phyloP scores from a whole-genome alignment of 2,113 vertebrate species.

The Rhabdomys dilectus region DNA sequence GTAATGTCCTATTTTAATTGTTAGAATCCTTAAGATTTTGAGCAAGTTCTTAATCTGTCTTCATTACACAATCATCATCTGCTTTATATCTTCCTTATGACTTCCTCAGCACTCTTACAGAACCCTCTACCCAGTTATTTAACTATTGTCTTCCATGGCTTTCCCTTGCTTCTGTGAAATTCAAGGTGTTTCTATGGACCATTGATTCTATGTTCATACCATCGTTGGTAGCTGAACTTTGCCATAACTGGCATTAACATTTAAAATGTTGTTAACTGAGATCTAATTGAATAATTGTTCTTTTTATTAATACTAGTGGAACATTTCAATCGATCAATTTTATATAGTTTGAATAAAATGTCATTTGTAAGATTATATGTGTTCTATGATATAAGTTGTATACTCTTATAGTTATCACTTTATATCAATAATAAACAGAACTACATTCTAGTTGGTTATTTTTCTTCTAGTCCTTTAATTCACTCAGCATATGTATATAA shows the following conservation, averaged over 20 bases:
- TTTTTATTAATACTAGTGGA: neutral
- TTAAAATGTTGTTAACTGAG: neutral
- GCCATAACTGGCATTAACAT: neutral
- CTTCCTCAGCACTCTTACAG: neutral
- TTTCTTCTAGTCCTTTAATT: neutral
- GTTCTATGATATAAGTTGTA: neutral
- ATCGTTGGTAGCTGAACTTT: neutral
- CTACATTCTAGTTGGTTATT: neutral
- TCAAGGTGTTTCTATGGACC: neutral
- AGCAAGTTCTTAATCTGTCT: neutral
- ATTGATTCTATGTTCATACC: neutral
- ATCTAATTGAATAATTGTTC: neutral
- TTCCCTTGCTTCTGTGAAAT: neutral
- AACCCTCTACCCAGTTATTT: neutral
- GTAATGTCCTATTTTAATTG: neutral
- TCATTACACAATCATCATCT: neutral
- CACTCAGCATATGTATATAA: neutral
- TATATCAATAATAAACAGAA: neutral
- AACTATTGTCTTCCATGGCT: neutral
- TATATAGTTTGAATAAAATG: neutral
- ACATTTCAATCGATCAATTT: neutral
- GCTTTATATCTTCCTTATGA: neutral
- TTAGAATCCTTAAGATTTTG: neutral
- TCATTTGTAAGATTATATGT: neutral
- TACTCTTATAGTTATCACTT: neutral